Evolutionary conservation across 1,140 invertebrate genomes (phyloP).

Genomic region (Diuraphis noxia): DNA sequence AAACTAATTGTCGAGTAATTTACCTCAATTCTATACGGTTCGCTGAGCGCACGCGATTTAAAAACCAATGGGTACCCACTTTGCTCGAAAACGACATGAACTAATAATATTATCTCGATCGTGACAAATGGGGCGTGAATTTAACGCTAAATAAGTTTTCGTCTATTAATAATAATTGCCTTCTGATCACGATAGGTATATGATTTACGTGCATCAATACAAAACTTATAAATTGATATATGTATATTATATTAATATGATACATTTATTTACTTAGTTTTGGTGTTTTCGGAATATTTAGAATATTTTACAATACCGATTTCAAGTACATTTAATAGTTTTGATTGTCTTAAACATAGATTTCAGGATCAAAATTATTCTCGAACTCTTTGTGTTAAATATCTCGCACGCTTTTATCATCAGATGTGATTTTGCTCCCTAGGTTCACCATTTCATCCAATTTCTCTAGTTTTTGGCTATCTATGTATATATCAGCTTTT

Average conservation of each 20-base stretch:
- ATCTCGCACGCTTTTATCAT: too few relatives aligned
- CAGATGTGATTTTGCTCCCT: too few relatives aligned
- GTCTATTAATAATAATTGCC: not conserved
- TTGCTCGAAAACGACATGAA: not conserved
- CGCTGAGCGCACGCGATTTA: not conserved
- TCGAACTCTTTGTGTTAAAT: too few relatives aligned
- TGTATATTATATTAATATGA: not conserved
- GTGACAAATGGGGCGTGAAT: not conserved
- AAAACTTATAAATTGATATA: not conserved
- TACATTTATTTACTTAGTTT: not conserved
- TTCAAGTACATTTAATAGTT: not conserved
- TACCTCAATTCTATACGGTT: not conserved
- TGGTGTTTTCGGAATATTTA: not conserved
- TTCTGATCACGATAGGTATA: not conserved
- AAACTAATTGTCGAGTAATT: not conserved
- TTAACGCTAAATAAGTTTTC: not conserved
- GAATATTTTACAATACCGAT: not conserved
- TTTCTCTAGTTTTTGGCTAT: too few relatives aligned
- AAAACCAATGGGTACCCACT: not conserved
- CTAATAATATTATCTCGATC: slow-evolving; percentile 10
- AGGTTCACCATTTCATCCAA: too few relatives aligned
- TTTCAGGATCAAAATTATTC: too few relatives aligned
- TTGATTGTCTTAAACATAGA: not conserved
- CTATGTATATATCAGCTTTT: too few relatives aligned
- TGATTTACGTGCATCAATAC: not conserved